Base-by-base conservation (phyloP, 2,888 invertebrate species). In the Trissolcus brochymenae region DNA sequence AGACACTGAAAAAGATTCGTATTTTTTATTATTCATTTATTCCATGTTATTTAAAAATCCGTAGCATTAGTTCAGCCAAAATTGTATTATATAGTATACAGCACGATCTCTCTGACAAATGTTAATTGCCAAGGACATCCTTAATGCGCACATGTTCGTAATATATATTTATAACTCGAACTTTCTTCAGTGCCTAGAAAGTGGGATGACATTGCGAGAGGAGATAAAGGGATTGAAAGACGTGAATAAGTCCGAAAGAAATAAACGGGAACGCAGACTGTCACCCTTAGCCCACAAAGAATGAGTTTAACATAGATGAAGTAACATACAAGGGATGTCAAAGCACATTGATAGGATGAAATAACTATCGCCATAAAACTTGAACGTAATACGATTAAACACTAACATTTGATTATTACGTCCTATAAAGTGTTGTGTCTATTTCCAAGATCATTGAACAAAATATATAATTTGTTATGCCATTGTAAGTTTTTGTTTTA, bases 351-450 rank as follows among this genome's bases (percentile, higher is more conserved):
- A 76, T 57, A 77, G 79, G 72, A 56, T 74, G 66, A 79, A 78
- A 81, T 79, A 81, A 84, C 87, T 87, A 87, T 88, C 87, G 86
- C 87, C 88, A 86, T 87, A 88, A 88, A 88, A 84, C 88, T 87
- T 82, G 87, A 88, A 88, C 88, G 88, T 88, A 87, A 87, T 86
- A 87, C 87, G 87, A 88, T 88, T 87, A 88, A 88, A 88, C 87
- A 85, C 88, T 87, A 43, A 11, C 46, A 1, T 46, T 11, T 83
- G 81, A 84, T 83, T 81, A 83, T 84, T 84, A 83, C 84, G 84
- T 84, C 81, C 82, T 79, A 65, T n/a, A 43, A 46, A n/a, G n/a
- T 46, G 35, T 35, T 11, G 11, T 7, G 7, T 35, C 35, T 35
- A 35, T 35, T 35, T 35, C 35, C 1, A 35, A 0, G 1, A 9